Evolutionary conservation across 2,113 vertebrate species (phyloP).

Genomic region (Rana temporaria): DNA sequence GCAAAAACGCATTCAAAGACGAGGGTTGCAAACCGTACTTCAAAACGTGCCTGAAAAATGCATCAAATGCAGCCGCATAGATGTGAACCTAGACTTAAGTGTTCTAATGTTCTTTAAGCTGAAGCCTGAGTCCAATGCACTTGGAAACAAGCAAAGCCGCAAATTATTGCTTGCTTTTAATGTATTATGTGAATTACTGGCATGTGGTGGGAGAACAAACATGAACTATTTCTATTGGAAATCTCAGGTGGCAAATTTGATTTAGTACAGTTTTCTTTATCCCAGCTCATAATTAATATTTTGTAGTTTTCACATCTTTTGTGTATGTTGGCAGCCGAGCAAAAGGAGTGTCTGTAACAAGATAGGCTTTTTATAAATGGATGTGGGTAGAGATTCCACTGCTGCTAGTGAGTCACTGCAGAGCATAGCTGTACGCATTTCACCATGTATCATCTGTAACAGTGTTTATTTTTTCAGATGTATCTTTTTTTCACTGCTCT

Average conservation of each 20-base stretch:
- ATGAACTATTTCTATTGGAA: conserved; percentile 46
- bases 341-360: conserved; percentile 56
- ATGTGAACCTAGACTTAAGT: too few relatives aligned
- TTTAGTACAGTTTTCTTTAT: conserved; percentile 44
- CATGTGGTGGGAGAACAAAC: conserved; percentile 51
- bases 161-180: conserved; percentile 39
- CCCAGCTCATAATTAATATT: conserved; percentile 54
- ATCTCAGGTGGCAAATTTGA: conserved; percentile 46
- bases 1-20: too few relatives aligned
- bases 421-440: conserved; percentile 45
- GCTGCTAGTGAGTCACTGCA: conserved; percentile 46
- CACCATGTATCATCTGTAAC: conserved; percentile 49
- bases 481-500: conserved; percentile 35
- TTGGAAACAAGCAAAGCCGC: conserved; percentile 15
- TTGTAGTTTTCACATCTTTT: conserved; percentile 56
- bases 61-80: too few relatives aligned
- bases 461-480: conserved; percentile 52
- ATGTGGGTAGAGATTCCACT: conserved; percentile 50
- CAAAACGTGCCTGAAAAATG: too few relatives aligned
- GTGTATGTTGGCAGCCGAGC: conserved; percentile 46
- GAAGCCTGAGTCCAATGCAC: conserved; percentile 19
- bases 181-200: conserved; percentile 32
- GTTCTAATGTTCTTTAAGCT: not conserved
- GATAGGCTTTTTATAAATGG: conserved; percentile 55
- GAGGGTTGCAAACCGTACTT: too few relatives aligned